Percentiles rank a stretch among this genome's conserved stretches.
Evolutionary conservation across 2,113 vertebrate genomes (phyloP).

Genomic region (Oreotrochilus melanogaster): DNA sequence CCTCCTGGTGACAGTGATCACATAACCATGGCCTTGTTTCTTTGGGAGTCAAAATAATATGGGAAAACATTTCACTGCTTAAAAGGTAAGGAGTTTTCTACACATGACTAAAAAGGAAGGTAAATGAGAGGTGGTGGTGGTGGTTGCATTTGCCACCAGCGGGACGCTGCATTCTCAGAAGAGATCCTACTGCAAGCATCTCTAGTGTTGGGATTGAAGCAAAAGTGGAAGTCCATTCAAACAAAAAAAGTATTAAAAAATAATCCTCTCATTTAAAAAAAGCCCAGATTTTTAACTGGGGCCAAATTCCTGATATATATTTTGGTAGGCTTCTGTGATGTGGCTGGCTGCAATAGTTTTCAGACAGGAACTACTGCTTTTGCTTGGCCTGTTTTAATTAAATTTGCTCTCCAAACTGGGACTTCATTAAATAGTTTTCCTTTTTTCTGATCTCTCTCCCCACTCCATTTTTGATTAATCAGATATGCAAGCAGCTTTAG

Average conservation of each 20-base stretch:
- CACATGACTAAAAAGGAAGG: neutral
- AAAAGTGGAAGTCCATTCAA: neutral
- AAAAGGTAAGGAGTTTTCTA: neutral
- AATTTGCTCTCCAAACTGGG: neutral
- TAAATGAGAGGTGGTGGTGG: neutral
- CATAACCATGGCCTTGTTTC: fast-evolving
- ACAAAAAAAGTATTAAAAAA: neutral
- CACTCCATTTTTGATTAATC: neutral
- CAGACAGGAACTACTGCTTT: neutral
- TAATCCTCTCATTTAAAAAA: neutral
- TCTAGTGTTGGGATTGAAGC: neutral
- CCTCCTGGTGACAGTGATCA: neutral
- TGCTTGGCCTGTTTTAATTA: constrained; percentile 8
- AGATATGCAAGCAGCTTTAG: neutral
- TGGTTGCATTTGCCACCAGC: neutral
- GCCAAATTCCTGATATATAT: neutral
- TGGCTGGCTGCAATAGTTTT: neutral
- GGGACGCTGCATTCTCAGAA: neutral
- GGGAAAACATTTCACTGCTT: neutral
- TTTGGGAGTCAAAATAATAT: neutral
- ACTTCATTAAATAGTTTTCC: neutral
- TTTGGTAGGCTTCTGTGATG: neutral
- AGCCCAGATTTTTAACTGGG: neutral
- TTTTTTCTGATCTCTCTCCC: neutral
- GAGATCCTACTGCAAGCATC: neutral